phyloP scores from a whole-genome alignment of 1,140 invertebrate genomes.

The Zaprionus lachaisei region DNA sequence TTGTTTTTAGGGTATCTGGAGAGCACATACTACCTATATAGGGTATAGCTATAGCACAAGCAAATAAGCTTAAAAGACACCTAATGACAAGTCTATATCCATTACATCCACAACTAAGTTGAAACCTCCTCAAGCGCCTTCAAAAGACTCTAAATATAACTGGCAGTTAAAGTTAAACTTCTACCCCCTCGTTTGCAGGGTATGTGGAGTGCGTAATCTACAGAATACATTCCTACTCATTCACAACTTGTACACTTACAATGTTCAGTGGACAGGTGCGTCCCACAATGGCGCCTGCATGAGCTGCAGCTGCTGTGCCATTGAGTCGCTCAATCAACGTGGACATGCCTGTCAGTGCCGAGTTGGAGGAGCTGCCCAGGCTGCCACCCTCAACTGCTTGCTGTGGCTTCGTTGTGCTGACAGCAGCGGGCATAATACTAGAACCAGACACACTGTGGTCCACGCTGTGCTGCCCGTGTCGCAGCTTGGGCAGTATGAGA shows the following conservation, averaged over 20 bases:
- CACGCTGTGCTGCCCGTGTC: constrained; percentile 47
- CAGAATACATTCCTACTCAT: too few species aligned
- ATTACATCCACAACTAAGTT: too few species aligned
- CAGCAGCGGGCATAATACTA: constrained; percentile 54
- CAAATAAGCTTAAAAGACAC: too few species aligned
- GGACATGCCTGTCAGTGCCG: constrained; percentile 36
- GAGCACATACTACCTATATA: too few species aligned
- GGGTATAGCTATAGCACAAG: too few species aligned
- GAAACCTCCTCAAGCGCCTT: too few species aligned
- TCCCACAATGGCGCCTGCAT: constrained; percentile 27
- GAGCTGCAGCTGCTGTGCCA: constrained; percentile 26
- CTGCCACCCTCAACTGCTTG: constrained; percentile 1
- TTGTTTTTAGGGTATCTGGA: too few species aligned
- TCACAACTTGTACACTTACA: constrained; percentile 60
- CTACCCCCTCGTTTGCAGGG: not conserved
- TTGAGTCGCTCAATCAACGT: constrained; percentile 52
- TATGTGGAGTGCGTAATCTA: not conserved
- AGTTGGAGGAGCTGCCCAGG: not conserved
- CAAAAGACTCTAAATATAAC: too few species aligned
- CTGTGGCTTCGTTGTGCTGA: constrained; percentile 32
- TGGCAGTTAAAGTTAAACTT: too few species aligned
- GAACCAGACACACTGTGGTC: constrained; percentile 29
- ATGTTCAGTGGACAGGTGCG: constrained; percentile 80
- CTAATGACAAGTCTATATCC: too few species aligned
- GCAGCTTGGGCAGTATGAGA: constrained; percentile 76